Evolutionary conservation across 2,888 invertebrate genomes (phyloP), one percentile per base, ranked within the genome.

Genomic region (Pollenia angustigena): DNA sequence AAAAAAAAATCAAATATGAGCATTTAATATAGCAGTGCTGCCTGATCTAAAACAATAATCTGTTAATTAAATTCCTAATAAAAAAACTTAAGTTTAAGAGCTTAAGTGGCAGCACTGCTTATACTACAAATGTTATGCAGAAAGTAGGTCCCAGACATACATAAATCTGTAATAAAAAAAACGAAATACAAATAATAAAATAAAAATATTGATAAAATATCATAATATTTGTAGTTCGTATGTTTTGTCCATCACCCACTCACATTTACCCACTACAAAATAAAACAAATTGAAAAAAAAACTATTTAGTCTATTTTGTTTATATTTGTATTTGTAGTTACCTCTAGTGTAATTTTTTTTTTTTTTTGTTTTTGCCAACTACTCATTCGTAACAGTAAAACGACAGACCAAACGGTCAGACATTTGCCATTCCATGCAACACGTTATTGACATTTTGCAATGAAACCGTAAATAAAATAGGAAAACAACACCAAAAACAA

Each of bases 231-330:
- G n/a, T 32, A 50, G n/a, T 50, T 16, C 10, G 52, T 52, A 52
- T 54, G 12, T 40, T 54, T 54, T n/a, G 44, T 48, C 16, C 23
- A 40, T 50, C 46, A 40, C 58, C 60, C 60, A 78, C 64, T 52
- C 16, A 78, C 56, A 56, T 52, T 12, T 11, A 56, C 11, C 42
- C 11, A 69, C 40, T 9, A 16, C 52, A 66, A 66, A 23, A 14
- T 18, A 18, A 48, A 62, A 62, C 8, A 58, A 56, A 56, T 8
- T 32, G 32, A 6, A 58, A 56, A 64, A 16, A 78, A 66, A 2
- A 6, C 0, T 32, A 32, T 32, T 6, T 32, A 32, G 32, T 32
- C 0, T 6, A 32, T 32, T 32, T 32, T 32, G 32, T 4, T 23
- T 23, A 23, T 23, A n/a, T n/a, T n/a, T n/a, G 23, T 23, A 23